Conservation (phyloP, 1,140 invertebrate species). For the Drosophila equinoxialis region DNA sequence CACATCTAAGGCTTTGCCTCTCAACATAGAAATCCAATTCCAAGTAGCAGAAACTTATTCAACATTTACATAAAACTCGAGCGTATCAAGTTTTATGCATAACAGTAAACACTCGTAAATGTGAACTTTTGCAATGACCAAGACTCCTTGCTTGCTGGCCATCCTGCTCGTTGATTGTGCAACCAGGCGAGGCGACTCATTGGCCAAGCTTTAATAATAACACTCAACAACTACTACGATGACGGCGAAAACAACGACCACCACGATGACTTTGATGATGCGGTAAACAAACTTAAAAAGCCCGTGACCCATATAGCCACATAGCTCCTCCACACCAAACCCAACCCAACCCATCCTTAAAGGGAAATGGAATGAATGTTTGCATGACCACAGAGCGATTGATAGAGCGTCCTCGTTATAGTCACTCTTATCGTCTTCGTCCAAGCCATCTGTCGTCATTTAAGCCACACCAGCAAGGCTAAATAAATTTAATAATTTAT, state of each 20-base stretch:
- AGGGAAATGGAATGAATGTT: conserved; percentile 39
- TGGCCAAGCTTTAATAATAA: conserved; percentile 67
- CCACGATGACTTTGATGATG: conserved; percentile 30
- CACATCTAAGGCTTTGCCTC: conserved; percentile 40
- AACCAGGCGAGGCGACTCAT: conserved; percentile 40
- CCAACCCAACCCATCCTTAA: conserved; percentile 20
- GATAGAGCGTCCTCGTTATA: conserved; percentile 36
- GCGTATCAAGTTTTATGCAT: conserved; percentile 50
- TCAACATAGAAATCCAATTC: conserved; percentile 8
- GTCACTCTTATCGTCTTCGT: conserved; percentile 20
- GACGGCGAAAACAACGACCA: background rate
- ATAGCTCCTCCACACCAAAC: conserved; percentile 19
- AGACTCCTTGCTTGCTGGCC: conserved; percentile 1
- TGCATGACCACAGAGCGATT: conserved; percentile 61
- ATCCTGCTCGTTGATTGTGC: conserved; percentile 29
- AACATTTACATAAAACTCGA: conserved; percentile 57
- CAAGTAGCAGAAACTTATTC: conserved; percentile 26
- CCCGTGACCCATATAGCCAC: conserved; percentile 64
- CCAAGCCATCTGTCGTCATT: conserved; percentile 24
- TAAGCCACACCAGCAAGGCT: conserved; percentile 46
- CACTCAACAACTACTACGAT: conserved; percentile 19
- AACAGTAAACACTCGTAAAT: conserved; percentile 59
- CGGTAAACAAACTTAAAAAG: conserved; percentile 69
- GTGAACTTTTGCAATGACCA: conserved; percentile 31
- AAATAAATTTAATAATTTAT: conserved; percentile 63